Evolutionary conservation across 2,113 vertebrate genomes (phyloP).

Genomic region (Trichechus manatus): DNA sequence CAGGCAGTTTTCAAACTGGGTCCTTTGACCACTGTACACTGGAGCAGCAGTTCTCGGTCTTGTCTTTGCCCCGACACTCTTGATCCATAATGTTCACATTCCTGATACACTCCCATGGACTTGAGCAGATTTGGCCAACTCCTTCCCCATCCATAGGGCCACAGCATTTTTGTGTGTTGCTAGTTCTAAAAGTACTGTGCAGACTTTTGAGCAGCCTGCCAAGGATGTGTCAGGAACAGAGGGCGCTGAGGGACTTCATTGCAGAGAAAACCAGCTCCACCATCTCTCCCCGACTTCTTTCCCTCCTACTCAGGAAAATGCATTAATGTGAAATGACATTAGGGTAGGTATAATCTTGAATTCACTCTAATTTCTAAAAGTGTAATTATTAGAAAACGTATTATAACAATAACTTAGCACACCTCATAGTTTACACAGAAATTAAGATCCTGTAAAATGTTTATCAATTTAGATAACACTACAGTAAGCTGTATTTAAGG

Average conservation of each 20-base stretch:
- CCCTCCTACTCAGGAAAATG: background rate
- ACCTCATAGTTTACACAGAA: background rate
- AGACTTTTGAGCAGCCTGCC: background rate
- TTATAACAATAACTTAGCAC: background rate
- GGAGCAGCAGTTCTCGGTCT: background rate
- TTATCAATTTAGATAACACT: background rate
- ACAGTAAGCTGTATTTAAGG: background rate
- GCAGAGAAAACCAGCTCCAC: background rate
- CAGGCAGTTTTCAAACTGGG: background rate
- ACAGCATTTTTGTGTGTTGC: background rate
- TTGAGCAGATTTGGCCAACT: background rate
- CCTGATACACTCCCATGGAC: accelerated
- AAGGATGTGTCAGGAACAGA: background rate
- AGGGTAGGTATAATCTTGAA: background rate
- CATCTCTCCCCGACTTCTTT: background rate
- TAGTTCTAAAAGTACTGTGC: background rate
- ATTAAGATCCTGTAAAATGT: background rate
- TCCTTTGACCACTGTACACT: background rate
- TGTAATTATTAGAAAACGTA: background rate
- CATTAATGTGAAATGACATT: background rate
- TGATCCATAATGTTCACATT: background rate
- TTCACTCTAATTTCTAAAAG: background rate
- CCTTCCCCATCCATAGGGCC: background rate
- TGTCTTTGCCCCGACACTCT: background rate
- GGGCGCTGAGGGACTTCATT: background rate